Base-by-base conservation (phyloP, 2,888 invertebrate species). In the Synanthedon vespiformis region DNA sequence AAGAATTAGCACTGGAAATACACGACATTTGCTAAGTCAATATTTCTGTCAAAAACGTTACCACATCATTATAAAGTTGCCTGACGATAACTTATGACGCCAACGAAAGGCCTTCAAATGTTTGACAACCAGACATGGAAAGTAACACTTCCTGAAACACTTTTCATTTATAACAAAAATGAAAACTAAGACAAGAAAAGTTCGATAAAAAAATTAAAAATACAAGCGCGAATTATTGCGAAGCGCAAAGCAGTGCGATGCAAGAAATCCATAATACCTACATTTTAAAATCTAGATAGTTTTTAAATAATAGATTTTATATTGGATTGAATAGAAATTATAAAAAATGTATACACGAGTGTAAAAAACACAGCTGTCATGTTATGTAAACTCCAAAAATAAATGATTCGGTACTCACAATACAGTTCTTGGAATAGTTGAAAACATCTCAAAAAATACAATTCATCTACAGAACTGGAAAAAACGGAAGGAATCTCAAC, bases 341-440 rank as follows among this genome's bases (percentile, higher is more conserved):
- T 18, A 48, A 48, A 48, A 16, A 8, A 14, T 14, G 13, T 13
- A 16, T 12, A 18, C 13, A 16, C 13, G 12, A 48, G 22, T 34
- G 10, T 27, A 50, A 50, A 72, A 80, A 73, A 80, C 74, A 76
- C 80, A 85, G 80, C 81, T 84, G 83, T 81, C 83, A 79, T 67
- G 85, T 86, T 87, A 86, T 82, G 78, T 87, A 88, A 84, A 86
- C 80, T 77, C 77, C 74, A 61, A 82, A 84, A 83, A 80, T 82
- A 80, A 79, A 77, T 68, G 60, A 72, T 72, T 67, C 58, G 61
- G 62, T 82, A 88, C 88, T 88, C 64, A 88, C 88, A 85, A 64
- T 65, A 88, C 63, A 51, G 86, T 80, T 66, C 84, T 80, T 60
- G 87, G 80, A 55, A 87, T 74, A 59, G 72, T 76, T 59, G 86